Evolutionary conservation across 2,797 vertebrate genomes (phyloP).

Genomic region (Acanthurus lineatus): DNA sequence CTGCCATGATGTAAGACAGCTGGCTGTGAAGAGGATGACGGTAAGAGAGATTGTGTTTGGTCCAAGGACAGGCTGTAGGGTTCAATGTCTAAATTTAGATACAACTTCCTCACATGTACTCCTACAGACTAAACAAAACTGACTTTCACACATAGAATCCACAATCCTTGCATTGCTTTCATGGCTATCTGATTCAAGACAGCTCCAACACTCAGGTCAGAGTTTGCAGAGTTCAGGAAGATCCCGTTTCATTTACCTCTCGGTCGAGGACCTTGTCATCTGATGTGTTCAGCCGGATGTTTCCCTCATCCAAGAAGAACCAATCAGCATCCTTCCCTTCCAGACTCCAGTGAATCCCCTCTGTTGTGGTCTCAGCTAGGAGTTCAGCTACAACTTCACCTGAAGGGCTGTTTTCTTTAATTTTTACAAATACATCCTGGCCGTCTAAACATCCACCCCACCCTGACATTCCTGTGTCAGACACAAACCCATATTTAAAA

Average conservation of each 20-base stretch:
- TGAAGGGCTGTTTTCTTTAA: conserved; percentile 88
- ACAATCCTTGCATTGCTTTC: neutral
- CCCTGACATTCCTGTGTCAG: conserved; percentile 76
- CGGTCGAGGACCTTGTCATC: conserved; percentile 83
- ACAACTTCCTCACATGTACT: neutral
- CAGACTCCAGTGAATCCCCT: conserved; percentile 82
- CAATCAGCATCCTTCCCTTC: conserved; percentile 86
- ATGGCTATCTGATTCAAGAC: neutral
- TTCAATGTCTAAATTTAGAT: conserved; percentile 47
- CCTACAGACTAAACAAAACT: neutral
- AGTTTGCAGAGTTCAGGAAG: neutral
- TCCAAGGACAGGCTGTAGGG: conserved; percentile 43
- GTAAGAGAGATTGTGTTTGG: conserved; percentile 53
- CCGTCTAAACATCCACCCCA: conserved; percentile 86
- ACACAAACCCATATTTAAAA: neutral
- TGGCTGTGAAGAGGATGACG: conserved; percentile 51
- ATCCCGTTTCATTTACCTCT: conserved; percentile 78
- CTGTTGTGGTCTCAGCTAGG: conserved; percentile 67
- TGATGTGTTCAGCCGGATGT: conserved; percentile 85
- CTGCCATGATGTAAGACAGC: conserved; percentile 60
- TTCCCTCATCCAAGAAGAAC: conserved; percentile 88
- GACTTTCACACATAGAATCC: neutral
- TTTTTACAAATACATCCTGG: conserved; percentile 84
- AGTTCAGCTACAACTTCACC: conserved; percentile 86
- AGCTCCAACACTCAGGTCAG: neutral